Percentiles rank a stretch among this genome's conserved stretches.
phyloP scores from a whole-genome alignment of 2,888 invertebrate species.

The Tyria jacobaeae region DNA sequence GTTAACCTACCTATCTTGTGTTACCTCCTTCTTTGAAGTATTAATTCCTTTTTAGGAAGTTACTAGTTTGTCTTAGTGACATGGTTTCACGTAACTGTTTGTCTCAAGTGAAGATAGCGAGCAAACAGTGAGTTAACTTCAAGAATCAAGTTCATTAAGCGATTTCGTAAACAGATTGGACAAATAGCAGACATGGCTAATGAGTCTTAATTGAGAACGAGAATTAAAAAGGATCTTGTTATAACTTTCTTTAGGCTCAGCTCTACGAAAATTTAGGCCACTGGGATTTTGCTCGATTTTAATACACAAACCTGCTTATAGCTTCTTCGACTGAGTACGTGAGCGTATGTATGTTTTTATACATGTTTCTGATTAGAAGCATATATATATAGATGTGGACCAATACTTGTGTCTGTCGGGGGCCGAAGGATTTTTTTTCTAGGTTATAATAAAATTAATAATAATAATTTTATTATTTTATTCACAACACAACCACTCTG shows the following conservation, averaged over 20 bases:
- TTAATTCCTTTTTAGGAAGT: neutral
- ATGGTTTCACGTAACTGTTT: constrained; percentile 4
- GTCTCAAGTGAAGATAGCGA: constrained; percentile 16
- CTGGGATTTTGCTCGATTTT: no score
- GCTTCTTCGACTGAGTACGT: no score
- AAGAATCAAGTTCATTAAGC: constrained; percentile 33
- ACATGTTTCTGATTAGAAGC: no score
- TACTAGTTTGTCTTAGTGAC: neutral
- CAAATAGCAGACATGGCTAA: constrained; percentile 23
- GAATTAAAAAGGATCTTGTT: constrained; percentile 6
- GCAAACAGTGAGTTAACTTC: constrained; percentile 23
- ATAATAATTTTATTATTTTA: no score
- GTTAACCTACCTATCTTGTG: no score
- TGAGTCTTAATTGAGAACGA: constrained; percentile 16
- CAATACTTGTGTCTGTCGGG: no score
- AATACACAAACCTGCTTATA: no score
- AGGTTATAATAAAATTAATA: no score
- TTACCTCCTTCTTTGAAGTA: neutral
- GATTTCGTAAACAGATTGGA: constrained; percentile 38
- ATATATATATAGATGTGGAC: neutral
- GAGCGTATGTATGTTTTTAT: neutral
- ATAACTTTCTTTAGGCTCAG: neutral
- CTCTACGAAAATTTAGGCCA: no score
- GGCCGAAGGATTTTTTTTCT: no score
- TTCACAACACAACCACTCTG: no score